phyloP scores from a whole-genome alignment of 2,113 vertebrate species.

The Pygoscelis antarcticus region DNA sequence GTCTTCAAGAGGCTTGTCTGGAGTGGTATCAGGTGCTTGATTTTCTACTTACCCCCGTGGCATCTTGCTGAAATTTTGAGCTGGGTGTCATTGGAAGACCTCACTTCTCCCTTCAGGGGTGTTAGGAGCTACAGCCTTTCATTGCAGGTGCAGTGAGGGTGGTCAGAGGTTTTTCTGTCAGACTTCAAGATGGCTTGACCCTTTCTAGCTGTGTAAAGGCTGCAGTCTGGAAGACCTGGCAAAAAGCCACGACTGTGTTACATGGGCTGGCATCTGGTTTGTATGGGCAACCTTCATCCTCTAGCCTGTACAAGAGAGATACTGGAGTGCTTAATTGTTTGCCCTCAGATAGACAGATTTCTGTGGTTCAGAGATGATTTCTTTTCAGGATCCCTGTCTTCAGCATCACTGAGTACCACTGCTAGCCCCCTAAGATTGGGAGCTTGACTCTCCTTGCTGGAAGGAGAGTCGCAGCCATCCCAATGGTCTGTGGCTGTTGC shows the following conservation, averaged over 20 bases:
- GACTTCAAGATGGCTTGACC: neutral
- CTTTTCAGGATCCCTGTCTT: neutral
- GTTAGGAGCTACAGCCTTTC: neutral
- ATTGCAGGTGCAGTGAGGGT: neutral
- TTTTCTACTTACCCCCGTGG: fast-evolving
- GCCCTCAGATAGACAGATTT: neutral
- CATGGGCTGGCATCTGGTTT: neutral
- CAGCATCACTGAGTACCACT: neutral
- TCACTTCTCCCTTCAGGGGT: neutral
- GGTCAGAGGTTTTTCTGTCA: neutral
- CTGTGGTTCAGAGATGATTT: neutral
- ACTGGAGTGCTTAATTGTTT: neutral
- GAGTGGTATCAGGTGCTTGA: neutral
- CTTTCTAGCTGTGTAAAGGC: neutral
- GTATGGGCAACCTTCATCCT: neutral
- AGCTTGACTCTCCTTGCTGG: neutral
- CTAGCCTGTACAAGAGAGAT: neutral
- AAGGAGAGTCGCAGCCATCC: neutral
- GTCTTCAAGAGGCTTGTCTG: neutral
- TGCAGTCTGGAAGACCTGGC: neutral
- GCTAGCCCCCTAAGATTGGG: neutral
- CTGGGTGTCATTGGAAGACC: neutral
- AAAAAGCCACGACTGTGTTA: neutral
- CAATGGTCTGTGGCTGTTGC: neutral
- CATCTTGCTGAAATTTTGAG: neutral